Evolutionary conservation across 2,113 vertebrate genomes (phyloP).

Genomic region (Ornithorhynchus anatinus): DNA sequence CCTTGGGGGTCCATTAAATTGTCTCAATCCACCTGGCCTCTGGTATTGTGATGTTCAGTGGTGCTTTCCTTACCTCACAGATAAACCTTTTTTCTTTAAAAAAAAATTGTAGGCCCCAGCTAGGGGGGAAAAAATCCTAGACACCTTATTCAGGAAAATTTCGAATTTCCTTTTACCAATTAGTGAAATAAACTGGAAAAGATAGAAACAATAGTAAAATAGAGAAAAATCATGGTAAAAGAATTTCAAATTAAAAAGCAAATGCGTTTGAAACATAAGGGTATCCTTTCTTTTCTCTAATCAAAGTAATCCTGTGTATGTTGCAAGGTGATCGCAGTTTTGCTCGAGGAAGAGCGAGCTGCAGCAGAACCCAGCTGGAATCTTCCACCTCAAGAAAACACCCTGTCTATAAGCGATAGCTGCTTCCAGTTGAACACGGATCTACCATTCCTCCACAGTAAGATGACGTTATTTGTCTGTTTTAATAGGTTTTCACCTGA

Average conservation of each 20-base stretch:
- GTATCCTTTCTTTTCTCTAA: slow-evolving; percentile 24
- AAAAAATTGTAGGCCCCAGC: too few species aligned
- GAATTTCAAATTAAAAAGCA: slow-evolving; percentile 10
- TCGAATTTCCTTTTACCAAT: too few species aligned
- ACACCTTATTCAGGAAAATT: too few species aligned
- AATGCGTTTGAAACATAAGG: not conserved
- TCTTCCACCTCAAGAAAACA: slow-evolving; percentile 63
- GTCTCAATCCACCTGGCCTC: too few species aligned
- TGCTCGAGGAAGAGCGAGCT: slow-evolving; percentile 87
- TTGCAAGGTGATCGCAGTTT: slow-evolving; percentile 86
- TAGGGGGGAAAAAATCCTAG: too few species aligned
- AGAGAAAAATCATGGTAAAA: not conserved
- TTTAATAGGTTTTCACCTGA: not conserved
- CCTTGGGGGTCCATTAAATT: too few species aligned
- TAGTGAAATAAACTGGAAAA: too few species aligned
- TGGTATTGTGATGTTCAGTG: too few species aligned
- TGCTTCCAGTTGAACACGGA: slow-evolving; percentile 83
- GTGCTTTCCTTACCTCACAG: too few species aligned
- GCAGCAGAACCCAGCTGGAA: slow-evolving; percentile 70
- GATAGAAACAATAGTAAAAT: too few species aligned
- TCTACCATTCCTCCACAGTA: slow-evolving; percentile 88
- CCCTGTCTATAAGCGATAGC: slow-evolving; percentile 82
- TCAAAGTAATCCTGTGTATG: slow-evolving; percentile 30
- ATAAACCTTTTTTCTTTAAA: too few species aligned
- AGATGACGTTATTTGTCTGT: slow-evolving; percentile 36